Evolutionary conservation across 2,797 vertebrate species (phyloP), one percentile per base, ranked within the genome.

Genomic region (Phoebastria nigripes): DNA sequence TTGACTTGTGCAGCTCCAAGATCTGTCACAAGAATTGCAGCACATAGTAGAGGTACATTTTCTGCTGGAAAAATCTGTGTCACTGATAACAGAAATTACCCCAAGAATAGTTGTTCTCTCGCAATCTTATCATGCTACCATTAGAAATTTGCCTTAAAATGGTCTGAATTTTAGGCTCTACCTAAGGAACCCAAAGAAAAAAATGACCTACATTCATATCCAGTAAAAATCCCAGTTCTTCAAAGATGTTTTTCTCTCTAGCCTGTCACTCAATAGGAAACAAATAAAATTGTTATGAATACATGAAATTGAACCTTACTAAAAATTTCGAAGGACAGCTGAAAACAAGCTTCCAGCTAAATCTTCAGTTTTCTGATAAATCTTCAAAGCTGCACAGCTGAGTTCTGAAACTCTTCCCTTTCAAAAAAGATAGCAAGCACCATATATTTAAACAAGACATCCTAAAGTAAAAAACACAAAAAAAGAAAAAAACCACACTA

Each of bases 201-300:
- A 89, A 74, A 31, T 15, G 2, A 33, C 9, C 9, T 69, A 47
- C 11, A 44, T 59, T 94, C 47, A 25, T 14, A 69, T 9, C 62
- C 83, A 92, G 28, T 77, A 79, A 87, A 93, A 70, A 7, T 3
- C 4, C 8, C 14, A 28, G n/a, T 35, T 95, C 72, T 93, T 87
- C 74, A 92, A 89, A 89, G 65, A 25, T 87, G 19, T 33, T 93
- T 90, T 71, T 92, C 26, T 63, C 54, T 81, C 49, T 51, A 46
- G 24, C 28, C 22, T 80, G 67, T 74, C 74, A 95, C 39, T 87
- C 81, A 87, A 51, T 19, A 61, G 33, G 84, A 94, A 96, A 94
- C 69, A 93, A 90, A 93, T 81, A 73, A 63, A 90, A 85, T 55
- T 71, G 52, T 81, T 94, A 89, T 12, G 49, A 92, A 67, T 82